Evolutionary conservation across 2,113 vertebrate genomes (phyloP).

Genomic region (Acrocephalus kingi): DNA sequence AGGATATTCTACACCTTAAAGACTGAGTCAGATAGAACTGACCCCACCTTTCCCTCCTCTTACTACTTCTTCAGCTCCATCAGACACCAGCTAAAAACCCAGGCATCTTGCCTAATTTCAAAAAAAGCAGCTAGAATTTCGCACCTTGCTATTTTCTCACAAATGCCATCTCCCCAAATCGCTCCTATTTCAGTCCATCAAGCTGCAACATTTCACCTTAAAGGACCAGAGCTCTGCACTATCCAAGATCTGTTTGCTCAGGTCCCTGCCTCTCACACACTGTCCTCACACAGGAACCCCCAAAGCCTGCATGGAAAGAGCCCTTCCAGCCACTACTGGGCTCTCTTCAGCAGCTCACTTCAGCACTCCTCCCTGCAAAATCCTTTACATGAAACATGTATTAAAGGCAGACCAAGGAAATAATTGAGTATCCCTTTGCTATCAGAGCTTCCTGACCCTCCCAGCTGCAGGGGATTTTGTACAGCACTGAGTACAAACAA

Average conservation of each 20-base stretch:
- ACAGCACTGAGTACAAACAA: not conserved
- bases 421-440: not conserved
- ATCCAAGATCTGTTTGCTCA: not conserved
- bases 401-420: not conserved
- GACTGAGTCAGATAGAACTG: not conserved
- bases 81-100: not conserved
- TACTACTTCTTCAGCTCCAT: not conserved
- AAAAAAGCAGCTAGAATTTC: not conserved
- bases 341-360: not conserved
- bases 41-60: not conserved
- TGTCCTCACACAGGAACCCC: not conserved
- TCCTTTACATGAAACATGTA: not conserved
- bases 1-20: not conserved
- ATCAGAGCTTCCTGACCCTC: not conserved
- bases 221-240: not conserved
- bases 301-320: not conserved
- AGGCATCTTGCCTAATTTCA: not conserved
- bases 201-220: not conserved
- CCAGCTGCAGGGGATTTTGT: not conserved
- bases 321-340: not conserved
- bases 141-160: not conserved
- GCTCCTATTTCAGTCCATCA: not conserved
- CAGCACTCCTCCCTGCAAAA: not conserved
- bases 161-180: not conserved
- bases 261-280: not conserved